Evolutionary conservation across 2,888 invertebrate species (phyloP).

Genomic region (Pachliopta kotzebuea): DNA sequence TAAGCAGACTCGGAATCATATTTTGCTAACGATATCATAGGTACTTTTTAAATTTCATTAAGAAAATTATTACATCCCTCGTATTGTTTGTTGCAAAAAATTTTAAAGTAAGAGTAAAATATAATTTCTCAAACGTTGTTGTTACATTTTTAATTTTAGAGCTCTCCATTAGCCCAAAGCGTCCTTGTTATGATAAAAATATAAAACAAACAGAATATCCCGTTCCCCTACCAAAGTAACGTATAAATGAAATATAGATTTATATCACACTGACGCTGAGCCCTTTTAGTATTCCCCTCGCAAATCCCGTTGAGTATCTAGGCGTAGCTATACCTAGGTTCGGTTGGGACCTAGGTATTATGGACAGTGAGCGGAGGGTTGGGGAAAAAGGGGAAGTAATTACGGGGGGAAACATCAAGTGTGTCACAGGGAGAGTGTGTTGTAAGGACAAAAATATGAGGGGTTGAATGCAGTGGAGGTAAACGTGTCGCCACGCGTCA

Average conservation of each 20-base stretch:
- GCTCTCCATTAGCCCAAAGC: constrained; percentile 20
- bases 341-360: constrained; percentile 58
- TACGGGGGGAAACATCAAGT: constrained; percentile 74
- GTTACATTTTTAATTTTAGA: constrained; percentile 17
- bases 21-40: too few species aligned
- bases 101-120: not conserved
- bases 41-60: too few species aligned
- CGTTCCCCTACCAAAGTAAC: constrained; percentile 40
- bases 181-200: constrained; percentile 48
- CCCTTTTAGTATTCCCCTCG: constrained; percentile 74
- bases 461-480: constrained; percentile 65
- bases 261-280: constrained; percentile 61
- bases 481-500: constrained; percentile 73
- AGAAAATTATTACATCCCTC: too few species aligned
- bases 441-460: constrained; percentile 75
- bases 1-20: too few species aligned
- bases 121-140: not conserved
- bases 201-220: constrained; percentile 48
- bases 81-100: not conserved
- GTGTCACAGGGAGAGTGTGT: constrained; percentile 76
- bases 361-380: constrained; percentile 48
- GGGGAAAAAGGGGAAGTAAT: constrained; percentile 62
- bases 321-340: constrained; percentile 64
- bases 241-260: constrained; percentile 52
- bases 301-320: constrained; percentile 64